Conservation (phyloP, 2,113 vertebrate species). For the Pica pica region DNA sequence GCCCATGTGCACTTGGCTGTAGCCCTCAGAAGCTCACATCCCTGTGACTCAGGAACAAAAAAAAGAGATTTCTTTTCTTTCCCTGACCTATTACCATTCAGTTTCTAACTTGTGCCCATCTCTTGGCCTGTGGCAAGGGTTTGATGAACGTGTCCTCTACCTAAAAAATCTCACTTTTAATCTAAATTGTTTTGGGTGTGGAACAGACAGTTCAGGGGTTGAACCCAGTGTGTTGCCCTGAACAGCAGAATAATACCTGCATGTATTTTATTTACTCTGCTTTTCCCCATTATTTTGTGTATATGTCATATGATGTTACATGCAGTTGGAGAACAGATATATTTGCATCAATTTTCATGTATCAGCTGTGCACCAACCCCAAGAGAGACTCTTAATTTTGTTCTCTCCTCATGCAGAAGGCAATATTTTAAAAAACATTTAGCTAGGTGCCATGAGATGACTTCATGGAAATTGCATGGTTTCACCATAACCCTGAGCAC, state of each 20-base stretch:
- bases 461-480: neutral
- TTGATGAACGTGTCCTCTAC: neutral
- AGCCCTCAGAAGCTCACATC: neutral
- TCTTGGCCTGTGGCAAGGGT: neutral
- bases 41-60: neutral
- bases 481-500: neutral
- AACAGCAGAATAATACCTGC: neutral
- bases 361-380: neutral
- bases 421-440: neutral
- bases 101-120: neutral
- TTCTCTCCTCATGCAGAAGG: neutral
- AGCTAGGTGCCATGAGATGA: constrained; percentile 1
- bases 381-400: neutral
- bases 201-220: neutral
- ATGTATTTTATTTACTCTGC: neutral
- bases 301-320: neutral
- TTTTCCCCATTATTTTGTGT: neutral
- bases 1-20: neutral
- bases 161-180: neutral
- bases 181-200: neutral
- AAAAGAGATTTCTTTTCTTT: neutral
- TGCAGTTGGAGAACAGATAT: neutral
- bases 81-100: neutral
- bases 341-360: neutral
- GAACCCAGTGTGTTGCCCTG: neutral